Evolutionary conservation across 2,888 invertebrate genomes (phyloP).

Genomic region (Campoplex capitator): DNA sequence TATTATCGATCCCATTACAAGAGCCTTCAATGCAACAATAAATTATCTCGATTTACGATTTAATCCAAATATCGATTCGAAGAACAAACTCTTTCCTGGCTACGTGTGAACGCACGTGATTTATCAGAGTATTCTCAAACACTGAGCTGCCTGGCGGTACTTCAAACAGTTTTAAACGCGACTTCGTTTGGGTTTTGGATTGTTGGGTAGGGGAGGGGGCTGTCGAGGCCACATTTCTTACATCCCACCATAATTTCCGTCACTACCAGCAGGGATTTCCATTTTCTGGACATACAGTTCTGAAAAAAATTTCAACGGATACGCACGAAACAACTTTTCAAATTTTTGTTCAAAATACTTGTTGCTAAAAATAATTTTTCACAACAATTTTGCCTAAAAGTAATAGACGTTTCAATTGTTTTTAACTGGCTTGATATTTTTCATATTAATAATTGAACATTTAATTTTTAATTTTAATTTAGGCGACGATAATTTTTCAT

Average conservation of each 20-base stretch:
- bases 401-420: background rate
- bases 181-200: background rate
- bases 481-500: background rate
- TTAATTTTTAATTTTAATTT: no score
- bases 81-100: background rate
- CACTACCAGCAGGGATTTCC: background rate
- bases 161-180: background rate
- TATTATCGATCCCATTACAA: conserved; percentile 61
- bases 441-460: no score
- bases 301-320: background rate
- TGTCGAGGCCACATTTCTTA: background rate
- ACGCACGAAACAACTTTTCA: background rate
- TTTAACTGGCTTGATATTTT: background rate
- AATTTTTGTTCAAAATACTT: background rate
- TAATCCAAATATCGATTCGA: background rate
- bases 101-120: background rate
- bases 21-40: background rate
- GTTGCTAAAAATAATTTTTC: no score
- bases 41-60: background rate
- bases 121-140: background rate
- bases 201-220: background rate
- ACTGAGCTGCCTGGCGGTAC: background rate
- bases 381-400: background rate
- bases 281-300: background rate
- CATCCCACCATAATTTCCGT: background rate